phyloP scores from a whole-genome alignment of 1,140 invertebrate species.

The Anthonomus grandis region DNA sequence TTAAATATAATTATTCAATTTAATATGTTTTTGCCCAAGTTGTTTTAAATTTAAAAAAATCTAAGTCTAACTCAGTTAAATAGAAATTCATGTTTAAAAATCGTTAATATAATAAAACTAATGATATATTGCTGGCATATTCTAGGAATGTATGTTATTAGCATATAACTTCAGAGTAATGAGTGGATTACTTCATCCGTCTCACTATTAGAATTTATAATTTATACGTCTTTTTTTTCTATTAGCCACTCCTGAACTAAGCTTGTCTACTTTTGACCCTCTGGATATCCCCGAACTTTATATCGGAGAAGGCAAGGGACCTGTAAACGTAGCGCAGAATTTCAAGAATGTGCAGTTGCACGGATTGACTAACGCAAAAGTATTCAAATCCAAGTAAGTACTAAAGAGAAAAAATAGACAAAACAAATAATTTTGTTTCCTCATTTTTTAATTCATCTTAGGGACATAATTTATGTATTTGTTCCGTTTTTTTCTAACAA shows the following conservation, averaged over 20 bases:
- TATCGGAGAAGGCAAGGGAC: conserved; percentile 55
- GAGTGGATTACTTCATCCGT: neutral
- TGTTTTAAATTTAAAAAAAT: neutral
- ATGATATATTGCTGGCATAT: neutral
- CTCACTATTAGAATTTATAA: neutral
- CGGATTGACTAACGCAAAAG: conserved; percentile 54
- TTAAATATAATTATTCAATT: too few relatives aligned
- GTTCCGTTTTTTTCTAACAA: too few relatives aligned
- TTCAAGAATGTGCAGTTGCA: conserved; percentile 58
- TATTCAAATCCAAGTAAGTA: conserved; percentile 54
- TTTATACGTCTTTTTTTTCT: conserved; percentile 14
- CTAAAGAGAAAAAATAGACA: conserved; percentile 1
- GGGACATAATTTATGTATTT: too few relatives aligned
- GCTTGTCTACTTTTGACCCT: conserved; percentile 55
- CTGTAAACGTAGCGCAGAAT: conserved; percentile 57
- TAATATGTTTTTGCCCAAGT: too few relatives aligned
- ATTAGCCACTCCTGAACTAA: conserved; percentile 52
- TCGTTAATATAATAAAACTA: neutral
- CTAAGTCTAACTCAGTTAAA: neutral
- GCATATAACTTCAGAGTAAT: neutral
- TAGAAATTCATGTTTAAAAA: neutral
- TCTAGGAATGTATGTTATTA: too few relatives aligned
- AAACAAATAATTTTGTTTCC: too few relatives aligned
- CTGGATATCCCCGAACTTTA: conserved; percentile 53
- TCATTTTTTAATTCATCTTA: too few relatives aligned